These are phyloP conservation scores for Halictus rubicundus DNA, from an alignment of 1,140 invertebrate genomes.

Conservation along the genomic window DNA sequence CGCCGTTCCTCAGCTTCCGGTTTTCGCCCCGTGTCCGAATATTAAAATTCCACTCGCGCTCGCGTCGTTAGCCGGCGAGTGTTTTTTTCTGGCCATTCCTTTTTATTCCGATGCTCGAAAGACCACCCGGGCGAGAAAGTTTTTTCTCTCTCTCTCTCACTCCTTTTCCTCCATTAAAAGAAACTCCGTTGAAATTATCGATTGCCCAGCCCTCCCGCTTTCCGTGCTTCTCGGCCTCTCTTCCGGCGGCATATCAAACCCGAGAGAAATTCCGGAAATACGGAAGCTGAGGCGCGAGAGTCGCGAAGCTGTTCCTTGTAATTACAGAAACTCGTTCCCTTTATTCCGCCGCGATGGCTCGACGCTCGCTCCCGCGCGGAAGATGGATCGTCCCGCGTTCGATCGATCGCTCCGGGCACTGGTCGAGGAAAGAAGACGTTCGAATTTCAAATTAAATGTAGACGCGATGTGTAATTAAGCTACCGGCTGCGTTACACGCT, in stretches of 20 bases:
- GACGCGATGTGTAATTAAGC: too few species aligned
- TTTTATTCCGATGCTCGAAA: conserved; percentile 13
- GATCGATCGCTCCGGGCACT: too few species aligned
- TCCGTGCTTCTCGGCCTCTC: background rate
- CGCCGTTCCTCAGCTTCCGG: conserved; percentile 22
- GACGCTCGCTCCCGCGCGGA: background rate
- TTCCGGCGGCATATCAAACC: background rate
- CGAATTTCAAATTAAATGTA: too few species aligned
- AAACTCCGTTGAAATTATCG: conserved; percentile 5
- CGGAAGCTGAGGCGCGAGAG: background rate
- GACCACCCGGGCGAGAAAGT: conserved; percentile 3
- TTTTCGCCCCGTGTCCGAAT: background rate
- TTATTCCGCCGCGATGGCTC: background rate
- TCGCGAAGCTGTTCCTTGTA: background rate
- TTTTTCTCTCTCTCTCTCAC: background rate
- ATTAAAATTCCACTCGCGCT: conserved; percentile 39
- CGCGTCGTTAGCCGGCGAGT: conserved; percentile 29
- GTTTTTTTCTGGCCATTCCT: conserved; percentile 4
- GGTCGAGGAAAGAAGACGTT: too few species aligned
- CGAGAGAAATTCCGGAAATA: background rate
- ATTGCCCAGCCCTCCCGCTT: background rate
- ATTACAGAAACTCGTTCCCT: conserved; percentile 5
- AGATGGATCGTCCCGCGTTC: background rate
- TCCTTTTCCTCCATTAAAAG: background rate
- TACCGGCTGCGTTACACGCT: too few species aligned